Evolutionary conservation across 2,888 invertebrate species (phyloP).

Genomic region (Asteroscopus sphinx): DNA sequence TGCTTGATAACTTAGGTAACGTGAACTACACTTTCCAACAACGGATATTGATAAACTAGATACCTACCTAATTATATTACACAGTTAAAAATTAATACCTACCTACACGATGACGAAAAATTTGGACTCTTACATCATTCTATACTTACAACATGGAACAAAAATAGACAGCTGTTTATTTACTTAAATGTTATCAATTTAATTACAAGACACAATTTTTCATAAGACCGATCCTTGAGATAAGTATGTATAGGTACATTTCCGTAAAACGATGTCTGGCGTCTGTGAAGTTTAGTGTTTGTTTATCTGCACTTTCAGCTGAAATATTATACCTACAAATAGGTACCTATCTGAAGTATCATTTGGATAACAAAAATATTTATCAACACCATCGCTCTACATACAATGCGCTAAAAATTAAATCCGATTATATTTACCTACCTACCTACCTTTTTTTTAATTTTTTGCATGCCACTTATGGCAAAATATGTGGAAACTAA

Average conservation of each 20-base stretch:
- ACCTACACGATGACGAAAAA: slow-evolving; percentile 39
- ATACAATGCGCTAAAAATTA: background rate
- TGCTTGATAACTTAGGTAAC: slow-evolving; percentile 28
- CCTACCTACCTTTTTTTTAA: no score
- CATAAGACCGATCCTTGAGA: background rate
- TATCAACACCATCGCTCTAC: background rate
- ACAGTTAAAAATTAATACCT: background rate
- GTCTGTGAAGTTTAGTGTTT: slow-evolving; percentile 10
- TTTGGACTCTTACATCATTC: slow-evolving; percentile 42
- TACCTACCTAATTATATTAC: no score
- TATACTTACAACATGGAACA: background rate
- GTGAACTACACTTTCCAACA: slow-evolving; percentile 3
- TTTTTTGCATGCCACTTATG: no score
- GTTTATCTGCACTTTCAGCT: slow-evolving; percentile 7
- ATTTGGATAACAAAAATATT: background rate
- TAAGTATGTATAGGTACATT: slow-evolving; percentile 1
- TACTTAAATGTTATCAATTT: slow-evolving; percentile 2
- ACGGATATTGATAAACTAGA: slow-evolving; percentile 11
- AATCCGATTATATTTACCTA: no score
- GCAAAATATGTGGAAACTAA: no score
- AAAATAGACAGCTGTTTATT: slow-evolving; percentile 18
- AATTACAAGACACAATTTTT: slow-evolving; percentile 1
- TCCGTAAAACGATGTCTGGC: background rate
- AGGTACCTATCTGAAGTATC: background rate
- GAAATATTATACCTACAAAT: background rate